Evolutionary conservation across 2,888 invertebrate genomes (phyloP).

Genomic region (Athetis lepigone): DNA sequence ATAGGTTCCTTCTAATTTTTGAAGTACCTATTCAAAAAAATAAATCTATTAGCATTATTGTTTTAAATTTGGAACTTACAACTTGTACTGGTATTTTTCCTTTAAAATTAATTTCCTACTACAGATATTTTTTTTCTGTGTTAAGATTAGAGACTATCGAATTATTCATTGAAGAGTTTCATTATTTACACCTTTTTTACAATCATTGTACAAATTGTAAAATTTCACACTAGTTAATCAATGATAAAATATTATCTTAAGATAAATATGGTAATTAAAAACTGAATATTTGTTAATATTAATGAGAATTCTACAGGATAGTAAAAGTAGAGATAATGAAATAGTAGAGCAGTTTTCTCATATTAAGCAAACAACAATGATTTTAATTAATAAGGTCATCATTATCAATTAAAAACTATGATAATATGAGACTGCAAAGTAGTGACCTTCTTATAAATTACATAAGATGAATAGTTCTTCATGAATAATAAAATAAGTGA

Average conservation of each 20-base stretch:
- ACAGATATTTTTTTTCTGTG: too few relatives aligned
- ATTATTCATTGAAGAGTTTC: neutral
- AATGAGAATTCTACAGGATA: neutral
- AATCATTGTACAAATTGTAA: conserved; percentile 7
- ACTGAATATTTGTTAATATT: conserved; percentile 15
- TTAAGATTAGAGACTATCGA: neutral
- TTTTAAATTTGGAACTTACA: conserved; percentile 7
- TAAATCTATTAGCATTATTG: conserved; percentile 6
- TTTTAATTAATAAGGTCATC: conserved; percentile 40
- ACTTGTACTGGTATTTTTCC: conserved; percentile 23
- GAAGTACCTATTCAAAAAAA: conserved; percentile 13
- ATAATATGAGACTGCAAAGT: conserved; percentile 35
- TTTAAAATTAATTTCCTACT: neutral
- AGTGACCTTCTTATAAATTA: conserved; percentile 54
- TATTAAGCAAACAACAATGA: conserved; percentile 31
- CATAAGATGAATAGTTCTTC: conserved; percentile 33
- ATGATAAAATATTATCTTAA: conserved; percentile 12
- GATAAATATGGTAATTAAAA: conserved; percentile 17
- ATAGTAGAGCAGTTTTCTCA: conserved; percentile 12
- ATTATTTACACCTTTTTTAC: neutral
- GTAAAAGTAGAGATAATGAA: conserved; percentile 14
- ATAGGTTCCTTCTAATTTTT: conserved; percentile 16
- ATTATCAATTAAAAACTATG: conserved; percentile 37
- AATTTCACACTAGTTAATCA: conserved; percentile 14
- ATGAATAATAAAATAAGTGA: neutral